Evolutionary conservation across 2,797 vertebrate genomes (phyloP).

Genomic region (Lophius americanus): DNA sequence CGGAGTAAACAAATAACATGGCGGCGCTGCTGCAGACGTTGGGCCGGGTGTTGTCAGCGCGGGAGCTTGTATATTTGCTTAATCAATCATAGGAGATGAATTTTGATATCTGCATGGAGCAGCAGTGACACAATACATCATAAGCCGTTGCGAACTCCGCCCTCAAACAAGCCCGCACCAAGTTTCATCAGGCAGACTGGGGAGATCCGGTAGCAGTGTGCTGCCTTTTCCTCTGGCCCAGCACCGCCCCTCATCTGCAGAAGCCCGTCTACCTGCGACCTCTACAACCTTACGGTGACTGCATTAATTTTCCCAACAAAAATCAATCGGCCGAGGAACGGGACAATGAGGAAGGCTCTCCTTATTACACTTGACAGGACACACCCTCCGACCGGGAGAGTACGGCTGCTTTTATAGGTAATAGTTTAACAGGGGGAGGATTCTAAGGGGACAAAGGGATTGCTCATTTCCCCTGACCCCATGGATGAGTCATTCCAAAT

Average conservation of each 20-base stretch:
- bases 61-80: conserved; percentile 45
- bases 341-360: conserved; percentile 65
- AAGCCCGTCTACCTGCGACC: conserved; percentile 71
- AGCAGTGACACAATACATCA: conserved; percentile 67
- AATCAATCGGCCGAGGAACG: conserved; percentile 73
- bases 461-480: conserved; percentile 65
- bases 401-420: conserved; percentile 70
- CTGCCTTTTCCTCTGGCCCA: conserved; percentile 36
- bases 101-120: conserved; percentile 48
- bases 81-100: conserved; percentile 59
- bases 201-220: conserved; percentile 15
- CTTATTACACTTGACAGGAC: conserved; percentile 68
- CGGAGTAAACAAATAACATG: conserved; percentile 1
- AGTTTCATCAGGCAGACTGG: conserved; percentile 69
- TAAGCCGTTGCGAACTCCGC: conserved; percentile 50
- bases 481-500: conserved; percentile 70
- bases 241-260: conserved; percentile 70
- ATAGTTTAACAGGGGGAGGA: conserved; percentile 66
- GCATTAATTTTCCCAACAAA: conserved; percentile 80
- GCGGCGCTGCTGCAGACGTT: no score
- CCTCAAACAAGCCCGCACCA: conserved; percentile 42
- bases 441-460: conserved; percentile 64
- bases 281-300: conserved; percentile 61
- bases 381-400: conserved; percentile 64
- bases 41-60: conserved; percentile 44